Evolutionary conservation across 1,140 invertebrate species (phyloP), one percentile per base, ranked within the genome.

Genomic region (Drosophila neocordata): DNA sequence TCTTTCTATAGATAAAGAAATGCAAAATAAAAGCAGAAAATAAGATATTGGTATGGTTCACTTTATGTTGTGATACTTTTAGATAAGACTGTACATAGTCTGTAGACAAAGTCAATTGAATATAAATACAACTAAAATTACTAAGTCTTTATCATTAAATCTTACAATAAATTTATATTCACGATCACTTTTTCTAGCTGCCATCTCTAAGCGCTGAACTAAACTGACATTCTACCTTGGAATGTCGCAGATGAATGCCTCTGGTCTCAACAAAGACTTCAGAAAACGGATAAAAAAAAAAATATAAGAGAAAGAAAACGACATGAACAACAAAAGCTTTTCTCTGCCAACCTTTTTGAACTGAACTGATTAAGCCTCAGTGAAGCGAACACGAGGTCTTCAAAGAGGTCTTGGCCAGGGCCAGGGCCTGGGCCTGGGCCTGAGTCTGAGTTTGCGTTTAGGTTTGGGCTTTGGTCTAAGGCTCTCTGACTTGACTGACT

Each of bases 241-340:
- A 69, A 85, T 85, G 82, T 82, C 75, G 82, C 82, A 87, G 82
- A 81, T 87, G 82, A 87, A 75, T 87, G 78, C 68, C 38, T 71
- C 58, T 57, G 41, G 69, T 73, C 53, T 56, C 53, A 69, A 73
- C 65, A 77, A 73, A 77, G 65, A 55, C 31, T 34, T 34, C 52
- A 62, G 58, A 55, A 67, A 52, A 31, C 27, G 27, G 53, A 9
- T 11, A 20, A 48, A 6, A 11, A 44, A 48, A 9, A 48, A 48
- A 11, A 48, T 20, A 48, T 2, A 9, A 35, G 11, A 9, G 1
- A 35, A 35, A 60, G 61, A 37, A 62, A 52, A 48, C 68, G 20
- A 61, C 57, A 65, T 74, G 66, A 69, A 63, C 53, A 67, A 75
- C 79, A 79, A 83, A 69, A 72, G 44, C 74, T 57, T 65, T 41